phyloP scores from a whole-genome alignment of 2,888 invertebrate species.

The Platypus cylindrus region DNA sequence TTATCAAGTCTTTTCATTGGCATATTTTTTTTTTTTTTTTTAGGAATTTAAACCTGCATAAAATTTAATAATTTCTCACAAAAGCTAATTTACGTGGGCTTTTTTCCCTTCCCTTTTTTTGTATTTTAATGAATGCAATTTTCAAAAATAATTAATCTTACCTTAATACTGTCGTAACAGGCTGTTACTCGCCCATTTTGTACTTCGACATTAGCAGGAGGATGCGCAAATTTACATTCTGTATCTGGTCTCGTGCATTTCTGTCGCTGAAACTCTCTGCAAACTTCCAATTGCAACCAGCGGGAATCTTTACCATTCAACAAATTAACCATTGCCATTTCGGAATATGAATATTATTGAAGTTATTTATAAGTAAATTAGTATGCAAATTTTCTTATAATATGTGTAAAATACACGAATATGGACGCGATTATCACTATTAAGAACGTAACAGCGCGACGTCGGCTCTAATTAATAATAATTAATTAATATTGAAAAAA shows the following conservation, averaged over 20 bases:
- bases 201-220: slow-evolving; percentile 98
- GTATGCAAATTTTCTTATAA: slow-evolving; percentile 6
- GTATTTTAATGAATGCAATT: no score
- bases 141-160: slow-evolving; percentile 37
- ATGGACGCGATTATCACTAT: slow-evolving; percentile 12
- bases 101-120: no score
- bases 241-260: slow-evolving; percentile 98
- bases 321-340: slow-evolving; percentile 85
- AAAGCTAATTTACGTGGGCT: no score
- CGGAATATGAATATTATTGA: slow-evolving; percentile 4
- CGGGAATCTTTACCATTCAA: slow-evolving; percentile 98
- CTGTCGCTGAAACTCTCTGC: slow-evolving; percentile 98
- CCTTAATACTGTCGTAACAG: slow-evolving; percentile 99
- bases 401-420: slow-evolving; percentile 9
- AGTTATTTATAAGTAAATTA: not conserved
- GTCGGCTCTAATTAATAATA: no score
- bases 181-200: slow-evolving; percentile 99
- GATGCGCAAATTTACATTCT: slow-evolving; percentile 99
- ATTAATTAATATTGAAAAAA: slow-evolving; percentile 15
- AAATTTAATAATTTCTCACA: no score
- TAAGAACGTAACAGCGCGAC: slow-evolving; percentile 19
- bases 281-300: slow-evolving; percentile 99
- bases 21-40: no score
- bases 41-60: no score
- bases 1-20: no score